Conservation (phyloP, 64 coral and sea anemone species). For the Montipora cactus region DNA sequence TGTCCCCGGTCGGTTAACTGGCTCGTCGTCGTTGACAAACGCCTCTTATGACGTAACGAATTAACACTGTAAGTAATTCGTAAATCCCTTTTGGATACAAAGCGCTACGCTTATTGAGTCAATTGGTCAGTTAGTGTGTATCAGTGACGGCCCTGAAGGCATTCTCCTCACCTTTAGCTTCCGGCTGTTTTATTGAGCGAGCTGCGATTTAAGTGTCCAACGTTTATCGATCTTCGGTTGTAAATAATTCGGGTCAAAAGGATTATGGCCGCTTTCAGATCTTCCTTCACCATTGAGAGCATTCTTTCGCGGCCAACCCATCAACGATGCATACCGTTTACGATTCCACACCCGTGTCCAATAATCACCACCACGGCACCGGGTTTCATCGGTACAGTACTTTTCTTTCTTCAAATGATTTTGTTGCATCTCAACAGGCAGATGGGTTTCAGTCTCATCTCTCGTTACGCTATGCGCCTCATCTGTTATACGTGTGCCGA, state of each 20-base stretch:
- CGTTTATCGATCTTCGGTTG: constrained; percentile 25
- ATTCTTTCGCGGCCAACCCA: constrained; percentile 96
- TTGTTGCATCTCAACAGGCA: constrained; percentile 21
- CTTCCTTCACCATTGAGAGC: constrained; percentile 97
- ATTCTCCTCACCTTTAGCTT: constrained; percentile 7
- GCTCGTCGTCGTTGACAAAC: constrained; percentile 81
- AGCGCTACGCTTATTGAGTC: constrained; percentile 79
- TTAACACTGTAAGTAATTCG: constrained; percentile 98
- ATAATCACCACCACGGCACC: constrained; percentile 70
- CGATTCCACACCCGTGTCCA: constrained; percentile 86
- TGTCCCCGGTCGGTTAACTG: constrained; percentile 40
- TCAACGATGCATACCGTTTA: constrained; percentile 78
- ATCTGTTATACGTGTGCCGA: not conserved
- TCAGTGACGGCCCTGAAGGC: constrained; percentile 45
- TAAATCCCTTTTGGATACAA: constrained; percentile 99
- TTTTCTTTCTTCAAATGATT: constrained; percentile 41
- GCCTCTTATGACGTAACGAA: constrained; percentile 92
- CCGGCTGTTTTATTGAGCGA: constrained; percentile 23
- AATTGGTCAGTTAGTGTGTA: constrained; percentile 87
- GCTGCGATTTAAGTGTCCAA: not conserved
- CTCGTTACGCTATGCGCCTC: not conserved
- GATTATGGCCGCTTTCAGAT: constrained; percentile 83
- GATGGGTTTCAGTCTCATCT: not conserved
- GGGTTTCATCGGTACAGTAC: constrained; percentile 80
- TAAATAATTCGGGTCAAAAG: constrained; percentile 39